Evolutionary conservation across 2,888 invertebrate genomes (phyloP), one percentile per base, ranked within the genome.

Genomic region (Stenodema calcarata): DNA sequence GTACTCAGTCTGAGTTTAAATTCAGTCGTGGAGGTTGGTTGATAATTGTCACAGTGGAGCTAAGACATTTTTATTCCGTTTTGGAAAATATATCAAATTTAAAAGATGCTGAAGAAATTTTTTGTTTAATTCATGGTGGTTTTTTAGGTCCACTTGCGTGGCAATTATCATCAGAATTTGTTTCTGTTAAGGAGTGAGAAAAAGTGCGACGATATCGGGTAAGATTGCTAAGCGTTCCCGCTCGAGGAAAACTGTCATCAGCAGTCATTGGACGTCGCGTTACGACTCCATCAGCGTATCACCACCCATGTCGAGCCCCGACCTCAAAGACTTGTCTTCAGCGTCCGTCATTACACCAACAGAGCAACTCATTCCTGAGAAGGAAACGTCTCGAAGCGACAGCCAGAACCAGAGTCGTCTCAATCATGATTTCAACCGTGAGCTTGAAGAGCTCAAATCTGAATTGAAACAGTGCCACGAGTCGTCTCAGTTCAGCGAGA

Each of bases 401-500:
- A 1, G 27, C 44, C 35, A 42, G 6, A 78, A 73, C 73, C 50
- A 16, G 54, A 1, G 18, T 2, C 35, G 2, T 7, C 11, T 23
- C 7, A 62, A 0, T 11, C 62, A 11, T 1, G 27, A 62, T 23
- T 23, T 62, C 23, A 18, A 11, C 12, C 18, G 23, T 2, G 23
- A 62, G 62, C 44, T 78, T 4, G 78, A 78, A 78, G 18, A n/a
- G 9, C 18, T 78, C 9, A 78, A 78, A 44, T 12, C 18, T 1
- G 78, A 78, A 44, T 23, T 78, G 78, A 27, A 41, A 6, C 80
- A 80, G 23, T 80, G 54, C 30, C 27, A 54, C 16, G 80, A 80
- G 16, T 12, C 54, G 12, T 23, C 35, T 14, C 27, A 18, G 18
- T 75, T 42, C 18, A 47, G n/a, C 14, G 47, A 73, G 1, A 44